These are phyloP conservation scores for Myrmophylax atrothorax DNA, from an alignment of 2,113 vertebrate genomes.

Conservation along the genomic window DNA sequence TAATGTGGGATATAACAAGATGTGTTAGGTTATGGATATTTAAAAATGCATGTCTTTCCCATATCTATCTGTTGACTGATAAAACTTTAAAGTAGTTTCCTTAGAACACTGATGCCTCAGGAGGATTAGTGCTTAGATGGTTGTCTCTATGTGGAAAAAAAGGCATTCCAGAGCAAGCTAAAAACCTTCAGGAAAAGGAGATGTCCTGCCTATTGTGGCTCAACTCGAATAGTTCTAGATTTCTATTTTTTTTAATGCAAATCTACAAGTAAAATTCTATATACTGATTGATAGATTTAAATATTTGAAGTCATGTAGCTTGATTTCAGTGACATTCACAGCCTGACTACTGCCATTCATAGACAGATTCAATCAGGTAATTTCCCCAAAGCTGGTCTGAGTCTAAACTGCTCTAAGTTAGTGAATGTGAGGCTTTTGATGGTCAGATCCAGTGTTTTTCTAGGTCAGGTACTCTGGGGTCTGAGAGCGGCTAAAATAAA, in stretches of 20 bases:
- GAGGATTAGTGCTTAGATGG: conserved; percentile 60
- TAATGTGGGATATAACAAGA: conserved; percentile 70
- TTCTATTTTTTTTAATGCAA: conserved; percentile 68
- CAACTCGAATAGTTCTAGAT: conserved; percentile 72
- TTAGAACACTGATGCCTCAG: conserved; percentile 71
- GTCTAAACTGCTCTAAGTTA: conserved; percentile 66
- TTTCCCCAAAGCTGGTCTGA: conserved; percentile 56
- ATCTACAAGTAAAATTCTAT: conserved; percentile 69
- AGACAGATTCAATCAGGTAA: conserved; percentile 78
- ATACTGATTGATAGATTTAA: conserved; percentile 73
- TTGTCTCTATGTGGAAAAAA: conserved; percentile 71
- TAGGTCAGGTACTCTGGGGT: conserved; percentile 53
- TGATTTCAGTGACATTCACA: conserved; percentile 74
- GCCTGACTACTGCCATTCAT: conserved; percentile 72
- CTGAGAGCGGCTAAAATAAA: conserved; percentile 27
- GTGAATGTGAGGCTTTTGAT: conserved; percentile 80
- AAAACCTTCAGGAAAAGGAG: conserved; percentile 71
- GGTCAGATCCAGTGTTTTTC: conserved; percentile 70
- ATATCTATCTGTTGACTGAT: conserved; percentile 56
- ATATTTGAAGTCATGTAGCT: conserved; percentile 71
- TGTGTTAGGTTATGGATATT: conserved; percentile 67
- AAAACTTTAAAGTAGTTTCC: conserved; percentile 66
- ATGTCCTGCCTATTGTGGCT: conserved; percentile 67
- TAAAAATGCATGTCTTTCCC: conserved; percentile 56
- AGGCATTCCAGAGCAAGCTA: conserved; percentile 73